A percentile compares a stretch with the other conserved stretches of the same genome.
These are phyloP conservation scores for Leucopternis melanops DNA, from an alignment of 2,113 vertebrate species.

Conservation along the genomic window DNA sequence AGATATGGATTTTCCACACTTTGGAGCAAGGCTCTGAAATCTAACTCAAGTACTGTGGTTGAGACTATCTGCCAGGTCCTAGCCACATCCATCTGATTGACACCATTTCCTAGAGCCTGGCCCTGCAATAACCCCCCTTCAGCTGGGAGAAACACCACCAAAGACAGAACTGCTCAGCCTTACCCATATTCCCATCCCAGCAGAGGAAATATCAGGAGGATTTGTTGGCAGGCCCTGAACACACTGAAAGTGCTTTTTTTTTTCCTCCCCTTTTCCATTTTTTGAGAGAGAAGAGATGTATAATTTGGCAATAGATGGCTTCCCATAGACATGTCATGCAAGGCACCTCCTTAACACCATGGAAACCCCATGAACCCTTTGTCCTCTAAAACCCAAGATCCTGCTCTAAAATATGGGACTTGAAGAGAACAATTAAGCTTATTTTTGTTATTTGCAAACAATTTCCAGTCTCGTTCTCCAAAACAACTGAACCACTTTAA, in stretches of 20 bases:
- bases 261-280: not conserved
- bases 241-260: not conserved
- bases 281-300: not conserved
- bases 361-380: not conserved
- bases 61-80: not conserved
- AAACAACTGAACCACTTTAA: not conserved
- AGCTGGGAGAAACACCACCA: not conserved
- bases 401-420: not conserved
- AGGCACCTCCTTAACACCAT: not conserved
- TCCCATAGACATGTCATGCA: not conserved
- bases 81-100: not conserved
- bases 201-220: not conserved
- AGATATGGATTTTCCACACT: not conserved
- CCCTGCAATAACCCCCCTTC: not conserved
- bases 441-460: conserved; percentile 13
- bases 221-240: not conserved
- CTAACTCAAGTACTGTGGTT: not conserved
- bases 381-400: not conserved
- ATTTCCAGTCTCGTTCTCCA: not conserved
- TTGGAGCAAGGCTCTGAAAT: not conserved
- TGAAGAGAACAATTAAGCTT: not conserved
- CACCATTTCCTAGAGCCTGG: not conserved
- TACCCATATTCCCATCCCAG: not conserved
- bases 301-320: not conserved
- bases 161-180: not conserved